Evolutionary conservation across 2,113 vertebrate species (phyloP).

Genomic region (Ceyx margarethae): DNA sequence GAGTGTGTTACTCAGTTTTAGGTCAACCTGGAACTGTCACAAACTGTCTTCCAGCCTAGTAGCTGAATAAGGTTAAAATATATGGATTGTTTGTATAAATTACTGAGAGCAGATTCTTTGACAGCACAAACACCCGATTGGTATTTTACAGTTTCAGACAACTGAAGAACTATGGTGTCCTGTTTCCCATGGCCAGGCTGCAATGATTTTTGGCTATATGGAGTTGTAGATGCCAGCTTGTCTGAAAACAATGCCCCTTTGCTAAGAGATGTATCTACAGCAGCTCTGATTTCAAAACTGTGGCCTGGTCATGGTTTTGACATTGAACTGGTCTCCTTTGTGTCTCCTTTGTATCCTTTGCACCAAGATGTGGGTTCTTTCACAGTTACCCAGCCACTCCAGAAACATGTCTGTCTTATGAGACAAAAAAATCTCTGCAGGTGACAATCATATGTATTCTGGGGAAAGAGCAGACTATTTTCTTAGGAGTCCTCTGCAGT

Average conservation of each 20-base stretch:
- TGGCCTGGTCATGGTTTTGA: neutral
- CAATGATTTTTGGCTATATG: neutral
- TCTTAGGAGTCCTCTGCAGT: neutral
- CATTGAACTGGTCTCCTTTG: neutral
- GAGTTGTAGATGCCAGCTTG: neutral
- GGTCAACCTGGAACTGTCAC: neutral
- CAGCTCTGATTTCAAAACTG: neutral
- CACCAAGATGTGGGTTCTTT: neutral
- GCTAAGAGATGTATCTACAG: neutral
- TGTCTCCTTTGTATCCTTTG: neutral
- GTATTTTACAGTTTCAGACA: neutral
- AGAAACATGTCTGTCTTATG: neutral
- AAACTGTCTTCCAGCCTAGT: neutral
- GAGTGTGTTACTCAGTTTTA: neutral
- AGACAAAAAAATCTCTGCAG: neutral
- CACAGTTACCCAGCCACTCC: neutral
- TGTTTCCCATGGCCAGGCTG: neutral
- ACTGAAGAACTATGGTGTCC: neutral
- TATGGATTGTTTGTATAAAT: neutral
- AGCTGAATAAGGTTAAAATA: neutral
- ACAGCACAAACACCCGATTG: fast-evolving
- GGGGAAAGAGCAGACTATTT: neutral
- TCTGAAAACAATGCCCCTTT: neutral
- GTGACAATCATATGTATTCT: neutral
- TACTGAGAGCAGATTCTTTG: neutral